Base-by-base conservation (phyloP, 2,113 vertebrate genomes). In the Coracopsis vasa region DNA sequence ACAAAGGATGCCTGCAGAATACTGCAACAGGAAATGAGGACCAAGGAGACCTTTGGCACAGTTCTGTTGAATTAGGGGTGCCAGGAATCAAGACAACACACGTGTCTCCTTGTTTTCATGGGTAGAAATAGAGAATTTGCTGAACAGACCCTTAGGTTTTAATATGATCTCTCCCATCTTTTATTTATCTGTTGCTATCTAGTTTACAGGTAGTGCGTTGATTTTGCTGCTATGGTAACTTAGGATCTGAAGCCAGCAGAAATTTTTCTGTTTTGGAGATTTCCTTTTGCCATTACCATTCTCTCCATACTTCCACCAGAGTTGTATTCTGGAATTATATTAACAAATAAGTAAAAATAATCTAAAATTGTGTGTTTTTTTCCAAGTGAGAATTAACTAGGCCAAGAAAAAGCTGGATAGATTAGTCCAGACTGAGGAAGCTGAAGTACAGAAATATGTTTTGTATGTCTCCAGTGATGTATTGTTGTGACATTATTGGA, bases 1-100 rank as follows among this genome's bases (percentile, higher is more conserved):
- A 87, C 73, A 84, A 74, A 95, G 93, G 84, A 92, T 88, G 92
- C 89, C 64, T 84, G 80, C 90, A 88, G 87, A 81, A 77, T 85
- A 20, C 35, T 85, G 82, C 77, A 67, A 33, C 29, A 65, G 78
- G 61, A 96, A 95, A 93, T 80, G 73, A 95, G 73, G 78, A 39
- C 72, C 91, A 58, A 39, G 72, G 85, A 94, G 60, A 94, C 44
- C 56, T 92, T 81, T 29, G 86, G 81, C 58, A 69, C 28, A 37
- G 12, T 54, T 70, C 62, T 92, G 64, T 88, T 24, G 6, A 21
- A 41, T 92, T 77, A 81, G 24, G 81, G 75, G 50, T 60, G 50
- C 64, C 87, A 70, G 86, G 37, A 80, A 48, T 82, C 72, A 50
- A 71, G 94, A 33, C 29, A 66, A 74, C 47, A 31, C 50, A 33